Evolutionary conservation across 1,140 invertebrate genomes (phyloP).

Genomic region (Trachelipus rathkii): DNA sequence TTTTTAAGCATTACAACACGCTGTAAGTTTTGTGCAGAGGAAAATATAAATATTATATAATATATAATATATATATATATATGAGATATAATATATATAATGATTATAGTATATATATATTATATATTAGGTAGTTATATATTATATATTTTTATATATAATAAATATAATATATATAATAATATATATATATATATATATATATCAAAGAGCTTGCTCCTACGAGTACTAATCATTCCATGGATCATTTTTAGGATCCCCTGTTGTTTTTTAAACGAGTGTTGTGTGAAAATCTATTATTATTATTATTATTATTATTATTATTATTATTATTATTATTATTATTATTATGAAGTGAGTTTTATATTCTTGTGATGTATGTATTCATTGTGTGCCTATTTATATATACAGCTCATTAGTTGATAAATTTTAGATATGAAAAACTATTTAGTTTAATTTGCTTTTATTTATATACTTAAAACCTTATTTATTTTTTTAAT

Average conservation of each 20-base stretch:
- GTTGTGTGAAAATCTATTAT: not conserved
- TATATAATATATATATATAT: too few species aligned
- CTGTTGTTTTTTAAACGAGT: not conserved
- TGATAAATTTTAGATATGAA: not conserved
- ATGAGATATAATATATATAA: too few species aligned
- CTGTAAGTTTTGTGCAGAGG: too few species aligned
- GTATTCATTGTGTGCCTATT: slow-evolving; percentile 6
- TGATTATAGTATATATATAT: too few species aligned
- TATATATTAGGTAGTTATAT: too few species aligned
- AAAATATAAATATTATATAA: too few species aligned
- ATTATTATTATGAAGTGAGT: not conserved
- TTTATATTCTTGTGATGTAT: not conserved
- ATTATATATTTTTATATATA: too few species aligned
- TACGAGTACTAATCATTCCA: not conserved
- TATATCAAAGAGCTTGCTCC: too few species aligned
- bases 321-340: too few species aligned
- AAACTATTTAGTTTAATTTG: not conserved
- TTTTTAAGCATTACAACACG: too few species aligned
- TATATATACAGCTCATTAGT: not conserved
- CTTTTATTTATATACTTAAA: not conserved
- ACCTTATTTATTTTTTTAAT: not conserved
- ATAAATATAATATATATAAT: too few species aligned
- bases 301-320: not conserved
- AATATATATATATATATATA: too few species aligned
- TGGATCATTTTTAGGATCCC: not conserved